A percentile compares a stretch with the other conserved stretches of the same genome.
phyloP scores from a whole-genome alignment of 1,140 invertebrate species.

The Caerostris darwini region DNA sequence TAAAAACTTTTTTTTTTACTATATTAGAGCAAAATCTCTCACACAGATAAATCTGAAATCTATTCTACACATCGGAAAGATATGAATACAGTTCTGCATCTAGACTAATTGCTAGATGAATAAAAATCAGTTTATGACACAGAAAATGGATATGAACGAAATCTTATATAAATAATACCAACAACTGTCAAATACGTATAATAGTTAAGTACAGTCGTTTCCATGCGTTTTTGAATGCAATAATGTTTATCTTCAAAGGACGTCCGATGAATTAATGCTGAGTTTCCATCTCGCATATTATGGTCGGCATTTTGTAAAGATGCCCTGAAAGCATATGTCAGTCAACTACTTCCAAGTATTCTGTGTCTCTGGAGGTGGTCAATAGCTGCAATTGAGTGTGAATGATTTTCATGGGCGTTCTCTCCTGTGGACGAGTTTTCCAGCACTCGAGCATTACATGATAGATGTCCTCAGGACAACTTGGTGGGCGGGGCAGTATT shows the following conservation, averaged over 20 bases:
- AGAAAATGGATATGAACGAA: neutral
- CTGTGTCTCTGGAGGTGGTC: slow-evolving; percentile 1
- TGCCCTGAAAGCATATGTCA: slow-evolving; percentile 69
- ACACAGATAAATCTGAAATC: no score
- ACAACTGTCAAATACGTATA: neutral
- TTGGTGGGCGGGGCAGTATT: slow-evolving; percentile 79
- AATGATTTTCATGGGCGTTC: slow-evolving; percentile 81
- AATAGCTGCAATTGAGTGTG: slow-evolving; percentile 79
- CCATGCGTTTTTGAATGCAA: no score
- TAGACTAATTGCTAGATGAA: no score
- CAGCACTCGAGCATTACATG: slow-evolving; percentile 82
- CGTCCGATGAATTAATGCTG: neutral
- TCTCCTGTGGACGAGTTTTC: slow-evolving; percentile 81
- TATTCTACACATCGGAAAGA: no score
- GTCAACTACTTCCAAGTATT: slow-evolving; percentile 74
- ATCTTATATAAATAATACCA: neutral
- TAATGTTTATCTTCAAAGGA: neutral
- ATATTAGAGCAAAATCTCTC: no score
- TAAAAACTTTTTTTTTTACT: no score
- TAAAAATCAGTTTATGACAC: neutral
- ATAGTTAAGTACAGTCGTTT: neutral
- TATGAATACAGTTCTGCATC: no score
- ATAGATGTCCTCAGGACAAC: slow-evolving; percentile 81
- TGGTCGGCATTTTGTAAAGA: slow-evolving; percentile 57
- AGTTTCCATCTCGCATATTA: slow-evolving; percentile 16